Percentiles rank a stretch among this genome's conserved stretches.
These are phyloP conservation scores for Epinotia brunnichana DNA, from an alignment of 2,888 invertebrate species.

Conservation along the genomic window DNA sequence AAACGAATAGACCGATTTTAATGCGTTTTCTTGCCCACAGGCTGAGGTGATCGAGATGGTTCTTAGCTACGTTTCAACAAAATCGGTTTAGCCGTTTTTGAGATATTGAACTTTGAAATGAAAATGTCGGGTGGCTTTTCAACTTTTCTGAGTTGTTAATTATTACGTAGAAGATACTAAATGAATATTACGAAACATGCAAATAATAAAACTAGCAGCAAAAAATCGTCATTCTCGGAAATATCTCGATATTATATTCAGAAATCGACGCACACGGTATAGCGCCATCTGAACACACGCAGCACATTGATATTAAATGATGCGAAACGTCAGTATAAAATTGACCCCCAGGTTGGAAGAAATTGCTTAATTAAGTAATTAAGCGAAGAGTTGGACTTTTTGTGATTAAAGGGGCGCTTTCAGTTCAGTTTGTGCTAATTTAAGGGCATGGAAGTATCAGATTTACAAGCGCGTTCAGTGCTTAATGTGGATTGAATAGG, in stretches of 20 bases:
- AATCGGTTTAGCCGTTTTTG: too few species aligned
- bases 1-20: too few species aligned
- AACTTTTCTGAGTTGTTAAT: too few species aligned
- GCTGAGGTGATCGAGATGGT: too few species aligned
- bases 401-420: constrained; percentile 31
- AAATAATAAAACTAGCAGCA: not conserved
- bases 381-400: constrained; percentile 15
- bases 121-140: too few species aligned
- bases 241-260: not conserved
- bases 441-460: constrained; percentile 20
- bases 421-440: constrained; percentile 15
- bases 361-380: constrained; percentile 35
- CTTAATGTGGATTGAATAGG: not conserved
- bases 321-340: not conserved
- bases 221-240: not conserved
- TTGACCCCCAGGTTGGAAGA: constrained; percentile 2
- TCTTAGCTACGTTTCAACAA: too few species aligned
- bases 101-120: too few species aligned
- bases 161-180: too few species aligned
- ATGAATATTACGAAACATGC: too few species aligned
- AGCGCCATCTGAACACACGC: not conserved
- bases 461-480: not conserved
- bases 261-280: not conserved
- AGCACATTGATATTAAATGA: not conserved
- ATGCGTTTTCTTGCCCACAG: too few species aligned